phyloP scores from a whole-genome alignment of 2,888 invertebrate species.

The Xestia ashworthii region DNA sequence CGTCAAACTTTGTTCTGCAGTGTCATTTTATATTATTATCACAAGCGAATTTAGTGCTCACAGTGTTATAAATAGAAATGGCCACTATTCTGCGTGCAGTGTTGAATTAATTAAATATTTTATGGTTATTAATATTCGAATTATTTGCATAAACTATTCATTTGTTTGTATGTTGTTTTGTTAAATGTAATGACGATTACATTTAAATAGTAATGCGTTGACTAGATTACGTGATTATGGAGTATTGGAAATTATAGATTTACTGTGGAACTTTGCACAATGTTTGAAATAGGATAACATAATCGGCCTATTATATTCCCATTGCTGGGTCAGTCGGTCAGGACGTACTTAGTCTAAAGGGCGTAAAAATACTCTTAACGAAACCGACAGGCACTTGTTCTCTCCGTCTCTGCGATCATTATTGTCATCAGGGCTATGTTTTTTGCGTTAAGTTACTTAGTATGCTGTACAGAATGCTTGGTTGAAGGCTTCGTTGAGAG shows the following conservation, averaged over 20 bases:
- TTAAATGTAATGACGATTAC: neutral
- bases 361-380: no score
- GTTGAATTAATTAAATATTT: conserved; percentile 28
- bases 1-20: neutral
- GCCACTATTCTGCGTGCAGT: conserved; percentile 1
- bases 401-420: no score
- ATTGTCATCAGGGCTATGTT: no score
- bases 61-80: neutral
- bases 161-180: neutral
- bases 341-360: no score
- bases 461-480: no score
- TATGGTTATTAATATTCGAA: conserved; percentile 36
- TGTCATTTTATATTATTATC: neutral
- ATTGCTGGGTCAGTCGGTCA: no score
- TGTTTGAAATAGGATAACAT: neutral
- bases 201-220: neutral
- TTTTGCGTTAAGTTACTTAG: no score
- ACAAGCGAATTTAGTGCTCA: neutral
- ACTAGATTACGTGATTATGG: neutral
- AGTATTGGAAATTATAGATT: neutral
- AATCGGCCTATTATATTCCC: neutral
- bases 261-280: neutral
- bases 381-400: no score
- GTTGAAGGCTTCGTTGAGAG: no score
- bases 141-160: conserved; percentile 18